Percentiles rank a stretch among this genome's conserved stretches.
Conservation (phyloP, 2,113 vertebrate species). For the Ptychochromis oligacanthus region DNA sequence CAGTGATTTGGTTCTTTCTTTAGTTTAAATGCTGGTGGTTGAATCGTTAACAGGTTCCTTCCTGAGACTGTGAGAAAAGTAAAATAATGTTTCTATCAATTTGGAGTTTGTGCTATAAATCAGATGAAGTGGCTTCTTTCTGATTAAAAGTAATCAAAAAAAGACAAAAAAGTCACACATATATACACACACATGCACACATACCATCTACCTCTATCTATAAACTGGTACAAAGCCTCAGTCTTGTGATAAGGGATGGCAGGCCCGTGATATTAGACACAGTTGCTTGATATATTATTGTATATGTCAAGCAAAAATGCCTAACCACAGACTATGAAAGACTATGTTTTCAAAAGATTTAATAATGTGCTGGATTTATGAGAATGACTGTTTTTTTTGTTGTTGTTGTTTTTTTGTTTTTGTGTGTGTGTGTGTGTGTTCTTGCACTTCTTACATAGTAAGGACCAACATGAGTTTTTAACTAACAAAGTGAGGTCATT, state of each 20-base stretch:
- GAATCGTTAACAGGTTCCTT: slow-evolving; percentile 10
- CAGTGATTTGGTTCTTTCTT: slow-evolving; percentile 3
- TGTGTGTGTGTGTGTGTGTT: not conserved
- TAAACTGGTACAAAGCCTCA: slow-evolving; percentile 13
- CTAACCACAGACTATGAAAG: not conserved
- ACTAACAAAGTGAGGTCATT: no score
- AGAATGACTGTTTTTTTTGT: no score
- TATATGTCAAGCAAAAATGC: slow-evolving; percentile 11
- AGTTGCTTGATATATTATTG: slow-evolving; percentile 24
- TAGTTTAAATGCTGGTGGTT: not conserved
- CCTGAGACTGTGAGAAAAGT: not conserved
- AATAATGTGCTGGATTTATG: not conserved
- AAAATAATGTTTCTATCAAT: not conserved
- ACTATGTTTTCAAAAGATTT: slow-evolving; percentile 1
- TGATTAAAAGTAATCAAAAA: not conserved
- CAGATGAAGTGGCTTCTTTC: not conserved
- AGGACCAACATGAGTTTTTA: no score
- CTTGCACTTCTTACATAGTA: no score
- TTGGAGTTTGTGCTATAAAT: not conserved
- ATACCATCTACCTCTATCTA: not conserved
- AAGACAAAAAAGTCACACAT: not conserved
- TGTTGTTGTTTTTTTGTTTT: no score
- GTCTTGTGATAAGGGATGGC: slow-evolving; percentile 15
- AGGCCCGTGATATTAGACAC: slow-evolving; percentile 16
- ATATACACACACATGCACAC: not conserved